phyloP scores from a whole-genome alignment of 1,140 invertebrate species.

The Diachasma alloeum region DNA sequence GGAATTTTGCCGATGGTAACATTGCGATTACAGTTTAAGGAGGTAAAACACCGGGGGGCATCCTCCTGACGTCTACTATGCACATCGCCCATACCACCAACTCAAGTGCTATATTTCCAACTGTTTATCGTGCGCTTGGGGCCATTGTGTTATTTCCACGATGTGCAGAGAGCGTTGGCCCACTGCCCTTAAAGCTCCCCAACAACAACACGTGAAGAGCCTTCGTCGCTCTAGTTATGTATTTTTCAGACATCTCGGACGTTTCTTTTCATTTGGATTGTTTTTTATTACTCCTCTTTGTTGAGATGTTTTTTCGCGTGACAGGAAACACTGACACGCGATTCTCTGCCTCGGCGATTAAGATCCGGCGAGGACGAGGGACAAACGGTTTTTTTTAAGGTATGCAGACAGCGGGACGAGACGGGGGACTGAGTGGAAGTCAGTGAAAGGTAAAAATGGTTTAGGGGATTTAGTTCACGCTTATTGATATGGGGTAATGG shows the following conservation, averaged over 20 bases:
- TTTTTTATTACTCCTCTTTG: background rate
- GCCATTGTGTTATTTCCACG: slow-evolving; percentile 7
- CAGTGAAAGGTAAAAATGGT: too few relatives aligned
- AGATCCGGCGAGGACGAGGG: slow-evolving; percentile 27
- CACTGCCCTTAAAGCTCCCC: slow-evolving; percentile 31
- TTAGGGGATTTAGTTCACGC: too few relatives aligned
- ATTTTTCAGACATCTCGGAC: background rate
- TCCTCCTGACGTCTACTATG: background rate
- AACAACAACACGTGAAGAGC: background rate
- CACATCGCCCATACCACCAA: background rate
- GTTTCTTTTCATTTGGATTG: background rate
- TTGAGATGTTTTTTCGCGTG: slow-evolving; percentile 43
- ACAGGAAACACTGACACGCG: slow-evolving; percentile 54
- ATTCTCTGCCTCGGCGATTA: slow-evolving; percentile 46
- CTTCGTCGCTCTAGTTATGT: background rate
- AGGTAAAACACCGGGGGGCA: background rate
- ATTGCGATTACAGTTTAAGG: background rate
- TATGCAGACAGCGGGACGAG: too few relatives aligned
- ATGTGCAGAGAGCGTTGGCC: slow-evolving; percentile 18
- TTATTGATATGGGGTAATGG: too few relatives aligned
- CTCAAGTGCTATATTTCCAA: background rate
- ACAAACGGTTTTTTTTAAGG: background rate
- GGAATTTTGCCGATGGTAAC: background rate
- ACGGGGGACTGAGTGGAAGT: too few relatives aligned
- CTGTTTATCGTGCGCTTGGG: slow-evolving; percentile 26